phyloP scores from a whole-genome alignment of 2,113 vertebrate species.

The Takifugu flavidus region DNA sequence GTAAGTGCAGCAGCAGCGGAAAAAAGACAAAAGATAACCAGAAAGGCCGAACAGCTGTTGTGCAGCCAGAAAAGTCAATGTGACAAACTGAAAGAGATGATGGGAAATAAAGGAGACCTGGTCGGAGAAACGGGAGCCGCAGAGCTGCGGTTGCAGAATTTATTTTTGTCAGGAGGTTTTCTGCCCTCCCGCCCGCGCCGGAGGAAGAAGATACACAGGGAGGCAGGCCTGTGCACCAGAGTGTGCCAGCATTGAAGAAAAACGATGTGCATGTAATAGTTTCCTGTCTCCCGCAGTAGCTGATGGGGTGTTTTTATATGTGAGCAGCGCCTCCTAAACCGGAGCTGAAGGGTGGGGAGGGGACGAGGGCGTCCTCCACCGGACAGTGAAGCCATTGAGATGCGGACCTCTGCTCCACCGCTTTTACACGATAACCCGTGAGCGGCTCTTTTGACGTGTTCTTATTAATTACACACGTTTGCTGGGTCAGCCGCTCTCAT shows the following conservation, averaged over 20 bases:
- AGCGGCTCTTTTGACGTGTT: background rate
- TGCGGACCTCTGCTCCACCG: constrained; percentile 40
- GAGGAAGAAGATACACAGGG: constrained; percentile 37
- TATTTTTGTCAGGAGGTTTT: constrained; percentile 23
- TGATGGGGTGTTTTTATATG: constrained; percentile 59
- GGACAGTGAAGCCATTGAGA: constrained; percentile 48
- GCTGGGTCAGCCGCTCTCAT: no score
- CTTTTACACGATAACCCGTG: constrained; percentile 29
- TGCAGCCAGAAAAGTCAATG: constrained; percentile 24
- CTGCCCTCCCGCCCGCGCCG: constrained; percentile 3
- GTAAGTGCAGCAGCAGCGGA: background rate
- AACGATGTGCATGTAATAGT: constrained; percentile 56
- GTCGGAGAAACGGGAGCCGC: constrained; percentile 24
- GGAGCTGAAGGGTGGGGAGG: constrained; percentile 4
- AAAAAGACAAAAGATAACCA: constrained; percentile 21
- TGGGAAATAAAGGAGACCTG: constrained; percentile 3
- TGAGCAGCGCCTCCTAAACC: constrained; percentile 32
- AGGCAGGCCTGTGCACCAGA: constrained; percentile 20
- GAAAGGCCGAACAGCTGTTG: constrained; percentile 24
- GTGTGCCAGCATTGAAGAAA: constrained; percentile 51
- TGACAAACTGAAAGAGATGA: constrained; percentile 25
- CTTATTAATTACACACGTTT: no score
- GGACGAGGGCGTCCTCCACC: constrained; percentile 1
- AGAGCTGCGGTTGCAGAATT: constrained; percentile 19
- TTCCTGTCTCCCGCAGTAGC: constrained; percentile 52